Evolutionary conservation across 2,113 vertebrate genomes (phyloP), one percentile per base, ranked within the genome.

Genomic region (Heptranchias perlo): DNA sequence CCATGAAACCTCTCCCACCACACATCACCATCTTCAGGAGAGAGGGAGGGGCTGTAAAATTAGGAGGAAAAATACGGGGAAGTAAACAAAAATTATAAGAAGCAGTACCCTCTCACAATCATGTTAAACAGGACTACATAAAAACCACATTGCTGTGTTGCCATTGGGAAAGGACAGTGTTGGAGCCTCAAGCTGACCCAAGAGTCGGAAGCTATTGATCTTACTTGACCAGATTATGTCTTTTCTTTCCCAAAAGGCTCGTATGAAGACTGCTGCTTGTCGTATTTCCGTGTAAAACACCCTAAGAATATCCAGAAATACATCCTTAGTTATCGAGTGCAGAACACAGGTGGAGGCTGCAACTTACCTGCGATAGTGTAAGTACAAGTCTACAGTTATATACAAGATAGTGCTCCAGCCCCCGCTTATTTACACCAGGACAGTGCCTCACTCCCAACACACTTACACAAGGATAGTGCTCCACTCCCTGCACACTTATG

Each of bases 321-420:
- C 35, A 23, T 39, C 2, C 0, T 93, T 16, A 62, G 4, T 39
- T 62, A 93, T 58, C 58, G 18, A 18, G 54, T 39, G 35, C 58
- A 62, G 58, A 62, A 14, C 31, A 93, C 89, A 23, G 89, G 89
- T 39, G 89, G 89, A 93, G 61, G 89, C n/a, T 93, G 89, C 89
- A 93, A 93, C 58, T 39, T 93, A 7, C 35, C 18, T 23, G 89
- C 89, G 39, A 39, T 62, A 2, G 61, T 93, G 89, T 93, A 23
- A 93, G 89, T 93, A 62, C 16, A 93, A 35, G n/a, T 4, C 16
- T 18, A 44, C n/a, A n/a, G 16, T 35, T 35, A 76, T 31, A 35
- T 31, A 16, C 39, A 14, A 0, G 73, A 76, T 35, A n/a, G n/a
- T 76, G 73, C 13, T 25, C 65, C 21, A 23, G 4, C 28, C 4